Base-by-base conservation (phyloP, 2,113 vertebrate genomes). In the Solea solea region DNA sequence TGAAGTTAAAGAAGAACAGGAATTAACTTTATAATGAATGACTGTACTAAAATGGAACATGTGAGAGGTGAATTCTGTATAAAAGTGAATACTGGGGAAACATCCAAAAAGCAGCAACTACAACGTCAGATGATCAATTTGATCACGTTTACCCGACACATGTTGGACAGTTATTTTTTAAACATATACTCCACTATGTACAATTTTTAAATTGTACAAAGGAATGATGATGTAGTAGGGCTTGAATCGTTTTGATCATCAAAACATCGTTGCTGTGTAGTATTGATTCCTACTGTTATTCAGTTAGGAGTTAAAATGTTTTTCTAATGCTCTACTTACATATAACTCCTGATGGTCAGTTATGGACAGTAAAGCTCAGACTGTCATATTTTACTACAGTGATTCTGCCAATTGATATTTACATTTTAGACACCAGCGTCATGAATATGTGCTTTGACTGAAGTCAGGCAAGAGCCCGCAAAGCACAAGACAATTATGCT, bases 401-500 rank as follows among this genome's bases (percentile, higher is more conserved):
- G 3, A 53, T 61, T 64, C 8, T 52, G 66, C 63, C 13, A 46
- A 69, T 55, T 15, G 61, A 64, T 56, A 46, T 16, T 68, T 1
- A 27, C 45, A 62, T 16, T 59, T 77, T 46, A 52, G 9, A 70
- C 39, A 82, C n/a, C 42, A 73, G 52, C 9, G 50, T 27, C 41
- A 68, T 62, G 3, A 64, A 58, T 50, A 68, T 69, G 57, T 62
- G 69, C 78, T 83, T 73, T 63, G 16, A 79, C 54, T 61, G 58
- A 58, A 59, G 65, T 46, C n/a, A 48, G 58, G 21, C 21, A 70
- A 69, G 53, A 84, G 68, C 53, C 52, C 46, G 72, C 61, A 86
- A 84, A 86, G 76, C 85, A 89, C 81, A 78, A 77, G 14, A 86
- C 77, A 72, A 65, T 48, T 15, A 75, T 73, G 69, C 57, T 88